Conservation (phyloP, 2,797 vertebrate species). For the Sebastes dallii region DNA sequence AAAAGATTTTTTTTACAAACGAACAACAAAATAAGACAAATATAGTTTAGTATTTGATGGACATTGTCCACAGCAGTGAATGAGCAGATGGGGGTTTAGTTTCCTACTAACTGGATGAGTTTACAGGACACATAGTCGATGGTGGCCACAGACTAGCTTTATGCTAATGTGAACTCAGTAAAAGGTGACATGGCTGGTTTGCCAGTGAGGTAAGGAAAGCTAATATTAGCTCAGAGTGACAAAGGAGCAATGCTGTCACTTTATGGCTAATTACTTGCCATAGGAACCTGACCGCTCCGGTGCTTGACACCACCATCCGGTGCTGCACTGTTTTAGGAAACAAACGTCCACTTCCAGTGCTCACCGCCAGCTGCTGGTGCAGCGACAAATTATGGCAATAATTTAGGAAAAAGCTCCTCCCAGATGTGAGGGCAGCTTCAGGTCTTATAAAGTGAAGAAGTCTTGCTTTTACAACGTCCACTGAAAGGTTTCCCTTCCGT, state of each 20-base stretch:
- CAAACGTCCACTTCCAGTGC: slow-evolving; percentile 62
- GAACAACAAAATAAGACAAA: neutral
- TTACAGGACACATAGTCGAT: neutral
- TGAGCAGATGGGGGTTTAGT: neutral
- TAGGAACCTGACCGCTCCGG: slow-evolving; percentile 20
- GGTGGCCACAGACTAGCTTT: neutral
- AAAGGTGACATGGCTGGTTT: slow-evolving; percentile 43
- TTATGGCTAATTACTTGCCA: slow-evolving; percentile 47
- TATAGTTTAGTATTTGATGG: neutral
- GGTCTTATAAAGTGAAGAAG: slow-evolving; percentile 72
- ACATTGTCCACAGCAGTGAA: neutral
- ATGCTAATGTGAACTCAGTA: slow-evolving; percentile 19
- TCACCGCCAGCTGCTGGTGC: slow-evolving; percentile 65
- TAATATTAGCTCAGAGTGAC: slow-evolving; percentile 71
- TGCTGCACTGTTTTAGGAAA: slow-evolving; percentile 74
- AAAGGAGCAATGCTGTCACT: slow-evolving; percentile 59
- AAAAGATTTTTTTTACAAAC: neutral
- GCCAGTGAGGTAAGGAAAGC: slow-evolving; percentile 65
- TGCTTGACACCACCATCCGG: slow-evolving; percentile 41
- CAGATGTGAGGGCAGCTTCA: slow-evolving; percentile 65
- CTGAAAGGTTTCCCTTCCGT: slow-evolving; percentile 77
- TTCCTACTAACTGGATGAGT: neutral
- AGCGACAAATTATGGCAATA: slow-evolving; percentile 78
- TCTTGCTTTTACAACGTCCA: slow-evolving; percentile 76
- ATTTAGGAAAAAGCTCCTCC: slow-evolving; percentile 73